These are phyloP conservation scores for Excalfactoria chinensis DNA, from an alignment of 2,113 vertebrate species.

Conservation along the genomic window DNA sequence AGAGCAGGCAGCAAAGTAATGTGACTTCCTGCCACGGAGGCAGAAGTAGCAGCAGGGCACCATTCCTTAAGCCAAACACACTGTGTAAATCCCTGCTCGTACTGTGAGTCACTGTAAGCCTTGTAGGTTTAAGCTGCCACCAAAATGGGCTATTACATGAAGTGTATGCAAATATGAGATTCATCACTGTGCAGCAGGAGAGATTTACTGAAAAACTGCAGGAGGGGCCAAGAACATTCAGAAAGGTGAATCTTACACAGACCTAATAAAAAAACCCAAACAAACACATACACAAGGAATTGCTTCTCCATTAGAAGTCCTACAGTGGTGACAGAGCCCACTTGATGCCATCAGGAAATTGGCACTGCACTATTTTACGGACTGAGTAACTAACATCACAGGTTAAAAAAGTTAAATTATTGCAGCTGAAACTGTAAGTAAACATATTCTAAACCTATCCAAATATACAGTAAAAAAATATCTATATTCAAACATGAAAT, in stretches of 20 bases:
- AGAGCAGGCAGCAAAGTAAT: background rate
- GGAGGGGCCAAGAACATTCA: background rate
- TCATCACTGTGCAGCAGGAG: background rate
- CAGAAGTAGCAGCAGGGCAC: background rate
- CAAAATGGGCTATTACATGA: background rate
- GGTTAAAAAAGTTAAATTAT: background rate
- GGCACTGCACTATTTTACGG: background rate
- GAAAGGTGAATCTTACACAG: background rate
- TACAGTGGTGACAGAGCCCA: background rate
- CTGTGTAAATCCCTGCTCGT: background rate
- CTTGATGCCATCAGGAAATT: background rate
- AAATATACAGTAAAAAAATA: slow-evolving; percentile 1
- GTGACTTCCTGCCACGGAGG: background rate
- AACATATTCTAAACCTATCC: background rate
- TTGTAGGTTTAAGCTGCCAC: background rate
- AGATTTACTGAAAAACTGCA: background rate
- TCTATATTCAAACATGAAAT: background rate
- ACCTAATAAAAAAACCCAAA: background rate
- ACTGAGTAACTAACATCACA: background rate
- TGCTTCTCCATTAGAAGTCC: background rate
- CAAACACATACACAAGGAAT: background rate
- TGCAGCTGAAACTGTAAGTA: background rate
- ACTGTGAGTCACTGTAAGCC: background rate
- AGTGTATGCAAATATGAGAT: background rate
- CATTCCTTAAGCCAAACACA: background rate